Evolutionary conservation across 2,797 vertebrate genomes (phyloP).

Genomic region (Cichlasoma orientale): DNA sequence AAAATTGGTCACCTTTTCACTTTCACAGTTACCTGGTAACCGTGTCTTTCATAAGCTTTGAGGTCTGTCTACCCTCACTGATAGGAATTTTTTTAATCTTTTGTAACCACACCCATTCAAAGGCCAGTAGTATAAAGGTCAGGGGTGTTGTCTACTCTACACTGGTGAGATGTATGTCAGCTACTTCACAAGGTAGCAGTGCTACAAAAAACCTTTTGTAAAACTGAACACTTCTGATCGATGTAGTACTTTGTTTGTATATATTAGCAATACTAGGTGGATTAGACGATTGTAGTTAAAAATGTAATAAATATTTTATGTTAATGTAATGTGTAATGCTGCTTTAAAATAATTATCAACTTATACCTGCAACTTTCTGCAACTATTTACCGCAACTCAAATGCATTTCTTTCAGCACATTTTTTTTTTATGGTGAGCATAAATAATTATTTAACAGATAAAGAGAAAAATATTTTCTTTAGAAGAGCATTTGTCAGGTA

Average conservation of each 20-base stretch:
- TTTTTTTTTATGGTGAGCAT: too few species aligned
- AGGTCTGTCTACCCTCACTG: background rate
- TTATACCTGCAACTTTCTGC: too few species aligned
- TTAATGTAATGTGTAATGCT: background rate
- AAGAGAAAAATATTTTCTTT: too few species aligned
- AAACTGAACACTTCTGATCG: fast-evolving
- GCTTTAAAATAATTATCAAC: too few species aligned
- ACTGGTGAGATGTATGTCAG: background rate
- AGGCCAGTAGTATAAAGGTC: background rate
- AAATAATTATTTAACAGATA: too few species aligned
- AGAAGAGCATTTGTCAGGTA: too few species aligned
- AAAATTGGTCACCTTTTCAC: slow-evolving; percentile 52
- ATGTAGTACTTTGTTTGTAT: background rate
- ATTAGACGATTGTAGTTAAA: background rate
- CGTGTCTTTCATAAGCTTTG: background rate
- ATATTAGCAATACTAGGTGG: background rate
- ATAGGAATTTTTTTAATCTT: background rate
- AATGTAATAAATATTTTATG: background rate
- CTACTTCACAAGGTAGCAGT: background rate
- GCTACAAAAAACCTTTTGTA: background rate
- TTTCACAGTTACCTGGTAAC: slow-evolving; percentile 34
- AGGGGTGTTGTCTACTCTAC: background rate
- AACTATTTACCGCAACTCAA: too few species aligned
- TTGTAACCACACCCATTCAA: slow-evolving; percentile 2
- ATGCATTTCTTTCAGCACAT: too few species aligned